phyloP scores from a whole-genome alignment of 2,113 vertebrate genomes.

The Kryptolebias marmoratus region DNA sequence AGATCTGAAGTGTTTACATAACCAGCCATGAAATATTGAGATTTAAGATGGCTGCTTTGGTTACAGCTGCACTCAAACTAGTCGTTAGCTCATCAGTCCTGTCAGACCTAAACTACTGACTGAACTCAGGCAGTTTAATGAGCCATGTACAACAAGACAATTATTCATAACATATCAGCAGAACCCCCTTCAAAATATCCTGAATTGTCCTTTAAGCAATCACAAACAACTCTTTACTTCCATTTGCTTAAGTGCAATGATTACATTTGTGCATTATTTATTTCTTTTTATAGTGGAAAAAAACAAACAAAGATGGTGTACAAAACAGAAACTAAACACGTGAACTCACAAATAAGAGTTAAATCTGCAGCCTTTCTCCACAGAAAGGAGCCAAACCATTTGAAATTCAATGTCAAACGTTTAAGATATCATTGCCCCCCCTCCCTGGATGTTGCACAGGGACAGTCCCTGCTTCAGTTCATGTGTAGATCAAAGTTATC shows the following conservation, averaged over 20 bases:
- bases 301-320: conserved; percentile 20
- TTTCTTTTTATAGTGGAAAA: neutral
- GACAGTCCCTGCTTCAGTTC: neutral
- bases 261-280: conserved; percentile 13
- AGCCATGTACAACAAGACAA: conserved; percentile 19
- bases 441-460: too few relatives aligned
- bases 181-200: neutral
- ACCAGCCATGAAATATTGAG: too few relatives aligned
- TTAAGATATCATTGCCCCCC: too few relatives aligned
- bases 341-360: neutral
- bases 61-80: too few relatives aligned
- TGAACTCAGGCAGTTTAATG: conserved; percentile 9
- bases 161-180: neutral
- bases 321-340: neutral
- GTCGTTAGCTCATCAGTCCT: too few relatives aligned
- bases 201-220: neutral
- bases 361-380: neutral
- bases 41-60: too few relatives aligned
- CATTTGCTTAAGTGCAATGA: conserved; percentile 14
- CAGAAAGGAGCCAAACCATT: neutral
- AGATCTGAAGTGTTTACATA: too few relatives aligned
- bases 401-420: neutral
- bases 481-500: conserved; percentile 61
- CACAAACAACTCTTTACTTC: conserved; percentile 20
- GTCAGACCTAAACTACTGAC: neutral